Evolutionary conservation across 2,797 vertebrate species (phyloP), one percentile per base, ranked within the genome.

Genomic region (Eleutherodactylus coqui): DNA sequence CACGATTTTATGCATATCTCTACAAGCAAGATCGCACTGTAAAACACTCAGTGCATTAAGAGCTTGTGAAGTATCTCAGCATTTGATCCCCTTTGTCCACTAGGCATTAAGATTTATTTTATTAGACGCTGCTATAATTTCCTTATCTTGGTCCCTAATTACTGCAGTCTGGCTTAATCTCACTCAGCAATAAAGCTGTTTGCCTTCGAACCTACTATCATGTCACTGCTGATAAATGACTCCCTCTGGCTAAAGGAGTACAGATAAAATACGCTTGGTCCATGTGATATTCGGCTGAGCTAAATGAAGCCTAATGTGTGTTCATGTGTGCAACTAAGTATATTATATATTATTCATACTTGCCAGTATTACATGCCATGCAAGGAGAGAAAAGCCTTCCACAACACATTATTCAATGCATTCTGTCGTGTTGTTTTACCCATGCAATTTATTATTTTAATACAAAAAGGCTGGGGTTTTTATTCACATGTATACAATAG

Each of bases 71-170:
- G 86, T 87, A 85, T 70, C 82, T 69, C 69, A 75, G 82, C 77
- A 81, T 85, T 92, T 90, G 92, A 90, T 93, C 89, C 83, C 90
- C 89, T 92, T 91, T 92, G 92, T 91, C 91, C 91, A 92, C 89
- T 90, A 87, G 89, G 90, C 91, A 90, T 91, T 92, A 90, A 91
- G 89, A 93, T 92, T 92, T 92, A 91, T 92, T 93, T 93, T 87
- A 90, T 89, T 88, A 89, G 89, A 91, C 89, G 89, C 90, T 83
- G 83, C 84, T 91, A 89, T 89, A 92, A 92, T 92, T 92, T 92
- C 91, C 92, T 92, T 92, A 92, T 92, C 91, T 91, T 91, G 90
- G 90, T 91, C 91, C 91, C 92, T 92, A 92, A 93, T 92, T 93
- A 92, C 92, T 91, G 86, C 90, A 91, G 91, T 89, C 91, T 90